Base-by-base conservation (phyloP, 2,797 vertebrate species). In the Acomys russatus region DNA sequence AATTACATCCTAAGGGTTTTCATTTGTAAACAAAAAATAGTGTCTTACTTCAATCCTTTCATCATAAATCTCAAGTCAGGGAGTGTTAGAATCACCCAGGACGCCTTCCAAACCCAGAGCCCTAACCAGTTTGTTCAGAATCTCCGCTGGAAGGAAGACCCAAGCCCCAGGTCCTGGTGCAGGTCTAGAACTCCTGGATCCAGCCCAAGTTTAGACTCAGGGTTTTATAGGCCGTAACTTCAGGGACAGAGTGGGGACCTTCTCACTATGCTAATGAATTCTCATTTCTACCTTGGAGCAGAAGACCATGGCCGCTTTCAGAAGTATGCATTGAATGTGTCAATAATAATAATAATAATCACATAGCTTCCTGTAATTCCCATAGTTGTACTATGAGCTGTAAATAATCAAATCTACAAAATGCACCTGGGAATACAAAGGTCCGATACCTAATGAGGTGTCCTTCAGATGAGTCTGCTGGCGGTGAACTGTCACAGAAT, bases 341-440 rank as follows among this genome's bases (percentile, higher is more conserved):
- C 66, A 74, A 25, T 25, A 11, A 78, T 28, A 54, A 78, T 28
- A 54, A 56, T 15, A 59, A 59, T 17, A 59, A 59, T 59, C 73
- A 76, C 92, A 97, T 71, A 91, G 6, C 25, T 98, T 97, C 88
- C 94, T 97, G 94, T 92, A 98, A 73, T 96, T 98, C 96, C 97
- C 97, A 95, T 95, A 96, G 97, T 93, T 97, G 96, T 92, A 95
- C 90, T 94, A 94, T 96, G 96, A 97, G 93, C 96, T 96, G 66
- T 94, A 96, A 97, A 97, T 66, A 92, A 94, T 96, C 97, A 95
- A 97, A 97, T 97, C 98, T 96, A 96, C 96, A 90, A 98, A 97
- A 96, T 96, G 94, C 89, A 90, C 95, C 84, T 86, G 90, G 95
- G 30, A 98, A 96, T 97, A 96, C 96, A 93, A 93, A 98, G 95